Evolutionary conservation across 2,888 invertebrate genomes (phyloP), one percentile per base, ranked within the genome.

Genomic region (Eugnorisma glareosa): DNA sequence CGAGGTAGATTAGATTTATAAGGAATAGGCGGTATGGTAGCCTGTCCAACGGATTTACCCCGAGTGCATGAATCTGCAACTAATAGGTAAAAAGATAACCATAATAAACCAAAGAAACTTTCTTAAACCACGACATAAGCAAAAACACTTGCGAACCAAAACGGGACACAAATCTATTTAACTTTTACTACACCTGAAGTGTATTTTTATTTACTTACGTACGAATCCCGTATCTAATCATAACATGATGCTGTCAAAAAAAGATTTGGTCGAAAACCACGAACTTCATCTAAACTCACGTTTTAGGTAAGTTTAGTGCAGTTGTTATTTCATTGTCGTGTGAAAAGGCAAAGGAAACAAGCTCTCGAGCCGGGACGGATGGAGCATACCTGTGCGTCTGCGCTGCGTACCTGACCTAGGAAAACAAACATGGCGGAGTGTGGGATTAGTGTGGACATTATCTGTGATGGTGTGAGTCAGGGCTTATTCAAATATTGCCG

Each of bases 381-480:
- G 86, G 83, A 83, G 73, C 85, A 89, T 95, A 96, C 96, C 96
- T 96, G 94, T 93, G 94, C 94, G 93, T 91, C 82, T 88, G 92
- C 93, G 94, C 94, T 93, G 86, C 92, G 88, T 96, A 95, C 96
- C 96, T 96, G 95, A 95, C 95, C 96, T 96, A 96, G 96, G 95
- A 96, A 96, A 96, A 96, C 95, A 96, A 95, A 94, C 91, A 94
- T 93, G 89, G 90, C 86, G 86, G 85, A 79, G 77, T 86, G 78
- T 76, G 59, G 75, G 73, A 69, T 75, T 92, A 92, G 57, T 74
- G 80, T 92, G 94, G 96, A 96, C 90, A 91, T 73, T 73, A 79
- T 63, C 35, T 67, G 48, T 63, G 37, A 40, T 31, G 64, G 43
- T 73, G 31, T 75, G 24, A 43, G 28, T 66, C 2, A 8, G 28